These are phyloP conservation scores for Hystrix brachyura DNA, from an alignment of 2,113 vertebrate species.

Conservation along the genomic window DNA sequence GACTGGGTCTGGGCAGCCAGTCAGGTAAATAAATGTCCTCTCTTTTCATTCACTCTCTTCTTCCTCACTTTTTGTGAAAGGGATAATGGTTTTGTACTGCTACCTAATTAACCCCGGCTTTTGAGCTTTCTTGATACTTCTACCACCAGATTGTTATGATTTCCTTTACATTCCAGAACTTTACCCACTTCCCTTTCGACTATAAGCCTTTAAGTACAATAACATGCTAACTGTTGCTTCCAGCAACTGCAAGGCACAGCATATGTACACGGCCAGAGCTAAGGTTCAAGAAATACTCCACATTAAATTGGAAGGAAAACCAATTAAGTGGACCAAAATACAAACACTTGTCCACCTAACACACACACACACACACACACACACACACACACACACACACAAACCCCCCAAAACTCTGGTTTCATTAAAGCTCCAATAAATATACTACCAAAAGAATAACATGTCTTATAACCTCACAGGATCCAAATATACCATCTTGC, in stretches of 20 bases:
- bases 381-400: background rate
- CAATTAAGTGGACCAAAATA: background rate
- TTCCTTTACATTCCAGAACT: conserved; percentile 52
- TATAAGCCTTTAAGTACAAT: conserved; percentile 9
- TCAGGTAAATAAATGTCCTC: background rate
- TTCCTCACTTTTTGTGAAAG: background rate
- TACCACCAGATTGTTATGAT: background rate
- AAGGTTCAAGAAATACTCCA: background rate
- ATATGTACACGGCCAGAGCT: background rate
- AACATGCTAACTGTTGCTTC: conserved; percentile 71
- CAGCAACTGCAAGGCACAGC: background rate
- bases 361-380: background rate
- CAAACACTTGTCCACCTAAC: background rate
- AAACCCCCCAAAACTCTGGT: background rate
- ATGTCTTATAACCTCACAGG: conserved; percentile 30
- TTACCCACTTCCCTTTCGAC: background rate
- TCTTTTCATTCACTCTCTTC: conserved; percentile 58
- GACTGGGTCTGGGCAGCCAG: background rate
- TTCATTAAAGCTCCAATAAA: conserved; percentile 59
- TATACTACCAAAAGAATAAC: background rate
- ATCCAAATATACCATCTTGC: conserved; percentile 10
- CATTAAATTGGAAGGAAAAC: background rate
- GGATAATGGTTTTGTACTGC: background rate
- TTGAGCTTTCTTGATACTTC: background rate
- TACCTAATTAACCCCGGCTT: conserved; percentile 67